Evolutionary conservation across 2,888 invertebrate species (phyloP).

Genomic region (Campoletis raptor): DNA sequence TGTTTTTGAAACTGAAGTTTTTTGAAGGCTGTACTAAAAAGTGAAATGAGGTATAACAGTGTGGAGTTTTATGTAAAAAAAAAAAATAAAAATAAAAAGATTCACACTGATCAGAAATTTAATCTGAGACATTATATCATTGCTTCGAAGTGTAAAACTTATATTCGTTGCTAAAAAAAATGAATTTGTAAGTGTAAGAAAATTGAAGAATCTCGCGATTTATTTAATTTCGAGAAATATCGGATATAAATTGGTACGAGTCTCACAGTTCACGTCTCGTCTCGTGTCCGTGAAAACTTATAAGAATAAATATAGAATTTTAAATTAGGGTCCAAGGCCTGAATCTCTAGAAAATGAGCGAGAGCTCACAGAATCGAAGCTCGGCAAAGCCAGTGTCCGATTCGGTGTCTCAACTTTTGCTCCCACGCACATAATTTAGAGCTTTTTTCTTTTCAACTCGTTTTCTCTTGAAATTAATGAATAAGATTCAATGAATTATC

Average conservation of each 20-base stretch:
- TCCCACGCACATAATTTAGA: slow-evolving; percentile 29
- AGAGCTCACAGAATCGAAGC: slow-evolving; percentile 17
- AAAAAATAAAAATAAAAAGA: too few species aligned
- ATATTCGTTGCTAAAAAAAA: neutral
- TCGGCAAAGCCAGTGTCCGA: slow-evolving; percentile 28
- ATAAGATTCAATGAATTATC: neutral
- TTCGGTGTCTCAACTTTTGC: slow-evolving; percentile 12
- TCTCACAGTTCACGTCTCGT: neutral
- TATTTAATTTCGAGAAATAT: neutral
- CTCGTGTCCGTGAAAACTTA: slow-evolving; percentile 64
- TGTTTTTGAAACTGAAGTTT: neutral
- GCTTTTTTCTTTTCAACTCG: neutral
- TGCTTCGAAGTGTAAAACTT: too few species aligned
- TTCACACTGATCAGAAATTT: too few species aligned
- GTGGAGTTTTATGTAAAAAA: too few species aligned
- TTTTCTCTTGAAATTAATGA: neutral
- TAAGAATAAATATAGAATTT: slow-evolving; percentile 68
- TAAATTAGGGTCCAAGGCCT: slow-evolving; percentile 63
- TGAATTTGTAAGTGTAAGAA: neutral
- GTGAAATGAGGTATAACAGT: neutral
- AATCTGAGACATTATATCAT: too few species aligned
- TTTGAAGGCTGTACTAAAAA: neutral
- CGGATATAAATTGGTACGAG: neutral
- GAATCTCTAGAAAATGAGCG: slow-evolving; percentile 16
- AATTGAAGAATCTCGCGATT: neutral